Percentiles rank a stretch among this genome's conserved stretches.
These are phyloP conservation scores for Linnaemya vulpina DNA, from an alignment of 2,888 invertebrate genomes.

Conservation along the genomic window DNA sequence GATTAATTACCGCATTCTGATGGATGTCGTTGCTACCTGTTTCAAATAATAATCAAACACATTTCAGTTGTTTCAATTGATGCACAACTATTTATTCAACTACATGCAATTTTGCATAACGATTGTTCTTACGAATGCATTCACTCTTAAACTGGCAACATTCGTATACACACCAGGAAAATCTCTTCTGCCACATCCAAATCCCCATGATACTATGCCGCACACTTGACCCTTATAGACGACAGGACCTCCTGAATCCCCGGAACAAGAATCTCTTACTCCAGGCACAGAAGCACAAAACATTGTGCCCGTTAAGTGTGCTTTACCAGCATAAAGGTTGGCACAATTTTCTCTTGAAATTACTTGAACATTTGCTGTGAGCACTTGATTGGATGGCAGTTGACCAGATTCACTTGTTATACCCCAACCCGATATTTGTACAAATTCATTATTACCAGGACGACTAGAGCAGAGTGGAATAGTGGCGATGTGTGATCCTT, in stretches of 20 bases:
- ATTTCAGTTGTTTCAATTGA: background rate
- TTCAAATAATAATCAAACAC: background rate
- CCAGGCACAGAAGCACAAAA: conserved; percentile 78
- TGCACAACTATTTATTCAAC: background rate
- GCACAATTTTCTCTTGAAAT: conserved; percentile 74
- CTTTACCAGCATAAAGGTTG: conserved; percentile 73
- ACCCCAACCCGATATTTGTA: conserved; percentile 80
- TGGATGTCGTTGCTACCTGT: no score
- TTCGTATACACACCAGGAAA: conserved; percentile 79
- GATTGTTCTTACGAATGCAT: conserved; percentile 74
- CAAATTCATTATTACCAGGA: conserved; percentile 73
- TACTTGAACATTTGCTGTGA: conserved; percentile 76
- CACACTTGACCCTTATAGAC: conserved; percentile 78
- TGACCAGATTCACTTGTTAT: conserved; percentile 74
- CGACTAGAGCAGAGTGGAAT: conserved; percentile 74
- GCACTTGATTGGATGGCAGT: conserved; percentile 76
- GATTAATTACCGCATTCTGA: no score
- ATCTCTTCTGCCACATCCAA: conserved; percentile 77
- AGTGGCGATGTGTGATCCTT: conserved; percentile 73
- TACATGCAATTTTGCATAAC: conserved; percentile 70
- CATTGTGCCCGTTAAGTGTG: conserved; percentile 78
- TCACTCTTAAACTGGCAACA: conserved; percentile 73
- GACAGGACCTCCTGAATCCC: conserved; percentile 82
- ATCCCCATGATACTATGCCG: conserved; percentile 88
- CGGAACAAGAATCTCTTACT: conserved; percentile 79